Conservation (phyloP, 2,113 vertebrate species). For the Morone chrysops region DNA sequence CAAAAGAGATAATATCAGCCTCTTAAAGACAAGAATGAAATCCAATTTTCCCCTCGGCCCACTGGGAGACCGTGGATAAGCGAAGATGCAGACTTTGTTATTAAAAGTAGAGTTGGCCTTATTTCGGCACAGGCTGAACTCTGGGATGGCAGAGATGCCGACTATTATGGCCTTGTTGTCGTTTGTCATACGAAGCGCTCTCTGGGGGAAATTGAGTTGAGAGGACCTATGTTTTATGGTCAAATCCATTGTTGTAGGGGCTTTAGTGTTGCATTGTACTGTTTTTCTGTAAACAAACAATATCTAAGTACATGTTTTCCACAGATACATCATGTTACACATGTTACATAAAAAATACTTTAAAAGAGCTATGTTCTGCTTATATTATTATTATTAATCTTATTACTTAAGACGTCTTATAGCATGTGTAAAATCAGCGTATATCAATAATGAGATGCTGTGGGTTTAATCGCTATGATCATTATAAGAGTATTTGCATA, state of each 20-base stretch:
- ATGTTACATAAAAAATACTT: not conserved
- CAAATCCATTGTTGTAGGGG: constrained; percentile 10
- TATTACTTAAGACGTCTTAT: not conserved
- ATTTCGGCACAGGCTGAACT: constrained; percentile 60
- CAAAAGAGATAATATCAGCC: constrained; percentile 66
- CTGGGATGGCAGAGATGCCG: constrained; percentile 28
- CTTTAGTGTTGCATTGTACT: not conserved
- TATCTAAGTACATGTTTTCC: not conserved
- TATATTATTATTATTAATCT: not conserved
- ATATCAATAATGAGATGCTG: not conserved
- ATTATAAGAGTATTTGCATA: not conserved
- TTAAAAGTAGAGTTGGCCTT: constrained; percentile 70
- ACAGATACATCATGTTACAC: not conserved
- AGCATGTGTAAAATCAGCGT: not conserved
- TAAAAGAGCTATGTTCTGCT: not conserved
- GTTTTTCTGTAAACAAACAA: constrained; percentile 37
- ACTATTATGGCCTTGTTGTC: constrained; percentile 51
- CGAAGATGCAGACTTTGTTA: constrained; percentile 55
- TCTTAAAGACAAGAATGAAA: constrained; percentile 72
- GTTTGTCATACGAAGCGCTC: constrained; percentile 37
- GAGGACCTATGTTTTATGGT: constrained; percentile 39
- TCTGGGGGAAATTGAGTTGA: constrained; percentile 53
- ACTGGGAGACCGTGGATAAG: constrained; percentile 61
- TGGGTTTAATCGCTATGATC: not conserved
- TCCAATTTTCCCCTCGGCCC: constrained; percentile 65